Conservation (phyloP, 2,888 invertebrate species). For the Philereme transversata region DNA sequence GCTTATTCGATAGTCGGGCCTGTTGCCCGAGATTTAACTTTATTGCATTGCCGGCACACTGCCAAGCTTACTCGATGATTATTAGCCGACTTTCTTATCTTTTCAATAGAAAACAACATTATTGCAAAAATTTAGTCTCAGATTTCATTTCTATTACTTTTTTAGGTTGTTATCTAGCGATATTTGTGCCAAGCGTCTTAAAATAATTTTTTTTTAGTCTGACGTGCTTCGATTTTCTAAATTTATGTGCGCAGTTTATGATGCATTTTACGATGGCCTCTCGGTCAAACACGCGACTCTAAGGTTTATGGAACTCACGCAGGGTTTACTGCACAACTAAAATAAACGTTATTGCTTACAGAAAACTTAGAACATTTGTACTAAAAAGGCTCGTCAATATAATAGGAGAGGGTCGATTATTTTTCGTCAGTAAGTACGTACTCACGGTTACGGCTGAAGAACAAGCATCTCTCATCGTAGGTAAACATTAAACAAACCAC, state of each 20-base stretch:
- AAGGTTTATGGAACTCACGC: slow-evolving; percentile 69
- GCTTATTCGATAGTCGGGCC: slow-evolving; percentile 56
- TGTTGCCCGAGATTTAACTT: slow-evolving; percentile 64
- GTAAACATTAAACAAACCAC: slow-evolving; percentile 64
- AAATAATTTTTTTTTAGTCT: slow-evolving; percentile 58
- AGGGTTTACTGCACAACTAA: slow-evolving; percentile 65
- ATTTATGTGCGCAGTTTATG: slow-evolving; percentile 74
- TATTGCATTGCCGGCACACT: slow-evolving; percentile 65
- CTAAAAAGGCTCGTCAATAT: slow-evolving; percentile 42
- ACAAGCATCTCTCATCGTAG: slow-evolving; percentile 52
- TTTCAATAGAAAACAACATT: slow-evolving; percentile 36
- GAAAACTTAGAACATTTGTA: slow-evolving; percentile 42
- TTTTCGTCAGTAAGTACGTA: slow-evolving; percentile 28
- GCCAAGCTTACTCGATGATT: slow-evolving; percentile 65
- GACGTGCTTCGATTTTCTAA: slow-evolving; percentile 66
- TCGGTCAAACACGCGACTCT: slow-evolving; percentile 77
- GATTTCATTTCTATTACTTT: slow-evolving; percentile 7
- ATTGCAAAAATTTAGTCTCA: slow-evolving; percentile 29
- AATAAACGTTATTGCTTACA: slow-evolving; percentile 54
- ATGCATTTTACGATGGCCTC: slow-evolving; percentile 75
- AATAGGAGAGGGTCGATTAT: slow-evolving; percentile 39
- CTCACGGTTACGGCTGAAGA: slow-evolving; percentile 36
- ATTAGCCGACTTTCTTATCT: slow-evolving; percentile 60
- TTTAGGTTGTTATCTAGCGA: background rate
- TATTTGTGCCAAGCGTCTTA: slow-evolving; percentile 43